Conservation (phyloP, 2,113 vertebrate genomes). For the Trichomycterus rosablanca region DNA sequence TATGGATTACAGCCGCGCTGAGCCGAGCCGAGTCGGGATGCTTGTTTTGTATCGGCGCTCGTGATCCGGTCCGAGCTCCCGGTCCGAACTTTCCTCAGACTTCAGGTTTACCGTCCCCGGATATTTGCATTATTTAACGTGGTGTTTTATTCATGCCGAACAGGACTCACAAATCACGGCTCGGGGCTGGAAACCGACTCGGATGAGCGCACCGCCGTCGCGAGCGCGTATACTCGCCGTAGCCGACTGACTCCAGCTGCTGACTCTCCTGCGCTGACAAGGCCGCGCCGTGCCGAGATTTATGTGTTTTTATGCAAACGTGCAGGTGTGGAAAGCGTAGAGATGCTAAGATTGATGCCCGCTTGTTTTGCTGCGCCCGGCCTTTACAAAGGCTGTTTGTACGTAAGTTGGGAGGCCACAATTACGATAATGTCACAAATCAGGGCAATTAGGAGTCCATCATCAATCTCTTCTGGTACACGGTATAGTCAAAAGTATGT, state of each 20-base stretch:
- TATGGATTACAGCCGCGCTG: conserved; percentile 43
- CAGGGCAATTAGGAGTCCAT: too few species aligned
- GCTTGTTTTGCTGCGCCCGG: conserved; percentile 31
- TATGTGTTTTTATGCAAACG: conserved; percentile 38
- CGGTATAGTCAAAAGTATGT: too few species aligned
- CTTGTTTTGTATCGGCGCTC: conserved; percentile 14
- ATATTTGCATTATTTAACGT: conserved; percentile 48
- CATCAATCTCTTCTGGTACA: too few species aligned
- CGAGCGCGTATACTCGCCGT: background rate
- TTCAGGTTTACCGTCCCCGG: conserved; percentile 35
- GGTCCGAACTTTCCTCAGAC: conserved; percentile 21
- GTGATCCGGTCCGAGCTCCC: conserved; percentile 17
- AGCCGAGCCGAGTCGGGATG: too few species aligned
- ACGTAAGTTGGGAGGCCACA: background rate
- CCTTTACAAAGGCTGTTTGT: conserved; percentile 20
- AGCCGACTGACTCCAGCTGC: conserved; percentile 41
- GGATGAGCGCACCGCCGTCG: conserved; percentile 7
- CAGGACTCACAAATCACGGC: conserved; percentile 39
- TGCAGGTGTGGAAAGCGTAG: conserved; percentile 42
- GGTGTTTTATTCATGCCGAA: conserved; percentile 40
- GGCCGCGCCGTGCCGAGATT: conserved; percentile 30
- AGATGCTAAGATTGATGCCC: conserved; percentile 31
- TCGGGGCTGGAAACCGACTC: conserved; percentile 16
- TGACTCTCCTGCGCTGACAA: conserved; percentile 29
- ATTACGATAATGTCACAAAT: too few species aligned